A percentile compares a stretch with the other conserved stretches of the same genome.
These are phyloP conservation scores for Drosophila busckii DNA, from an alignment of 1,140 invertebrate genomes.

Conservation along the genomic window DNA sequence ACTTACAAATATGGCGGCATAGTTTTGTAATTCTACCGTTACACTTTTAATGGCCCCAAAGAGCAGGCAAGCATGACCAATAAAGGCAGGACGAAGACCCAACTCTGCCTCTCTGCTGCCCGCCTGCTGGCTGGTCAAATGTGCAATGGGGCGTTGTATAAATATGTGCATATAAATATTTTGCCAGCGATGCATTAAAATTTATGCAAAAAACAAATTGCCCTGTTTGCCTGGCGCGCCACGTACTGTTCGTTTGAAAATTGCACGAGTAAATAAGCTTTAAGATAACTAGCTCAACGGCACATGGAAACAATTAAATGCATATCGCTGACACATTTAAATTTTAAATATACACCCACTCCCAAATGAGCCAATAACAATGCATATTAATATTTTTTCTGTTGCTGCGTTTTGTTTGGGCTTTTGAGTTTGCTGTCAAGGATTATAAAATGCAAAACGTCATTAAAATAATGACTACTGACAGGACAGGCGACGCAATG, in stretches of 20 bases:
- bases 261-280: conserved; percentile 33
- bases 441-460: conserved; percentile 37
- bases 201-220: conserved; percentile 61
- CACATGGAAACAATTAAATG: conserved; percentile 41
- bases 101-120: not conserved
- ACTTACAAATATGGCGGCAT: conserved; percentile 6
- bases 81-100: conserved; percentile 17
- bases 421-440: conserved; percentile 43
- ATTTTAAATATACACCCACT: conserved; percentile 39
- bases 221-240: not conserved
- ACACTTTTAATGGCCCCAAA: conserved; percentile 6
- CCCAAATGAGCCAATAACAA: conserved; percentile 43
- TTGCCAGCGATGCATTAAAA: conserved; percentile 62
- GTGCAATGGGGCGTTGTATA: conserved; percentile 60
- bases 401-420: not conserved
- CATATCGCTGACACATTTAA: conserved; percentile 31
- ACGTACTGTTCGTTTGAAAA: conserved; percentile 21
- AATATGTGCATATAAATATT: conserved; percentile 68
- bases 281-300: conserved; percentile 33
- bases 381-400: conserved; percentile 8
- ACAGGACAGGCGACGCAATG: conserved; percentile 8
- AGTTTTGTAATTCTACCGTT: conserved; percentile 27
- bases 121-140: conserved; percentile 22
- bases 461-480: conserved; percentile 48
- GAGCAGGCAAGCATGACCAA: conserved; percentile 23